Evolutionary conservation across 2,888 invertebrate genomes (phyloP), one percentile per base, ranked within the genome.

Genomic region (Monochamus alternatus): DNA sequence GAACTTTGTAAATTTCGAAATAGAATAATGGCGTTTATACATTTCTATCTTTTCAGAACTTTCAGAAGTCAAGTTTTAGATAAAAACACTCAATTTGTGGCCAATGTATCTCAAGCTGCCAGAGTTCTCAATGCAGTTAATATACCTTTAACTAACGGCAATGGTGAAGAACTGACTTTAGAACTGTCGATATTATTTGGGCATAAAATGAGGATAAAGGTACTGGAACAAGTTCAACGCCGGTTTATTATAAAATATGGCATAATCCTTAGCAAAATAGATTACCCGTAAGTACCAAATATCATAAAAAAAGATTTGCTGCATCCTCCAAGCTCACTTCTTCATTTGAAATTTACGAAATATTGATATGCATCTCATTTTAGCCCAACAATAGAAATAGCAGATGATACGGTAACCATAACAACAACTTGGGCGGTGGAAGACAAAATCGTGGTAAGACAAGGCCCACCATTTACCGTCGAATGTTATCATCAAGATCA

Each of bases 401-500:
- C 55, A 55, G 14, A 10, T 22, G 55, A 55, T 7, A n/a, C 55
- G 7, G 5, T 55, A 14, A 55, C 55, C 7, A 22, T 60, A 32
- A 60, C 60, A 4, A 3, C 60, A 32, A 14, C 44, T 3, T 2
- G 22, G 55, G 51, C 14, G 14, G 30, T 8, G 55, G 51, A 55
- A 31, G 12, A n/a, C 5, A 30, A 51, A 38, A 52, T 14, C 55
- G 55, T 55, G 55, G 14, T 55, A n/a, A n/a, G 55, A 55, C 5
- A n/a, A 5, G 55, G 55, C n/a, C 67, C 67, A 22, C 67, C 67
- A 32, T 55, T 67, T 32, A 22, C 55, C 30, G 55, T 67, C 1
- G 67, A 67, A 55, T 67, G 52, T 38, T 32, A 47, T 32, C 31
- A 30, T 7, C 2, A 67, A 5, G 38, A 67, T 55, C 52, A 55